phyloP scores from a whole-genome alignment of 2,113 vertebrate genomes.

The Camelus bactrianus region DNA sequence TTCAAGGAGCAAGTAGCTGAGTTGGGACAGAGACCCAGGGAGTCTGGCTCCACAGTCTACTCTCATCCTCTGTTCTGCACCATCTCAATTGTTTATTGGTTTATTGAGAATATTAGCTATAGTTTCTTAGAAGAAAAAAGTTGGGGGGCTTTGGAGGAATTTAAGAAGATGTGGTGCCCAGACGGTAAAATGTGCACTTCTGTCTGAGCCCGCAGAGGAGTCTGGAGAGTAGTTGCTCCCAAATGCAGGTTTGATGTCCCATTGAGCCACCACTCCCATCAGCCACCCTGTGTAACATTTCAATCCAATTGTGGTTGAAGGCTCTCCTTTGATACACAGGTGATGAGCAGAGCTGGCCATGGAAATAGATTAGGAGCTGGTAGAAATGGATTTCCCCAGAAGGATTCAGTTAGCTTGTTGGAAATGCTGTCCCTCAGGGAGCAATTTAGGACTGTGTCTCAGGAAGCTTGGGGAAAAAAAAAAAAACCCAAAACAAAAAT shows the following conservation, averaged over 20 bases:
- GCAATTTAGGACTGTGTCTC: not conserved
- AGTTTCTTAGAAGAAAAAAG: not conserved
- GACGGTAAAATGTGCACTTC: not conserved
- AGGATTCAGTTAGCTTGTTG: not conserved
- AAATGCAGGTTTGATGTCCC: not conserved
- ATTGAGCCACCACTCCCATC: not conserved
- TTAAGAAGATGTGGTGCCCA: not conserved
- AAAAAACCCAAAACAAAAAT: not conserved
- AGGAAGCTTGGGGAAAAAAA: not conserved
- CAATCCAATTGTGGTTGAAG: not conserved
- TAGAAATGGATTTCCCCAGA: conserved; percentile 14
- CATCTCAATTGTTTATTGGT: not conserved
- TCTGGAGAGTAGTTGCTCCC: not conserved
- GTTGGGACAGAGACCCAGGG: not conserved
- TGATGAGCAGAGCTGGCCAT: not conserved
- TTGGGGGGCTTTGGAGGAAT: not conserved
- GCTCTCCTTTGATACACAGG: not conserved
- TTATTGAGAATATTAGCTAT: not conserved
- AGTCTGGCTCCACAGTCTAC: not conserved
- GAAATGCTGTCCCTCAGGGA: not conserved
- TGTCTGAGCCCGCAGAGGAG: not conserved
- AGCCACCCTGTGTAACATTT: not conserved
- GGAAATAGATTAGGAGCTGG: not conserved
- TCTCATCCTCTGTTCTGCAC: not conserved
- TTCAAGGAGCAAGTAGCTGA: not conserved